These are phyloP conservation scores for Pangasius macronema DNA, from an alignment of 2,797 vertebrate genomes.

Conservation along the genomic window DNA sequence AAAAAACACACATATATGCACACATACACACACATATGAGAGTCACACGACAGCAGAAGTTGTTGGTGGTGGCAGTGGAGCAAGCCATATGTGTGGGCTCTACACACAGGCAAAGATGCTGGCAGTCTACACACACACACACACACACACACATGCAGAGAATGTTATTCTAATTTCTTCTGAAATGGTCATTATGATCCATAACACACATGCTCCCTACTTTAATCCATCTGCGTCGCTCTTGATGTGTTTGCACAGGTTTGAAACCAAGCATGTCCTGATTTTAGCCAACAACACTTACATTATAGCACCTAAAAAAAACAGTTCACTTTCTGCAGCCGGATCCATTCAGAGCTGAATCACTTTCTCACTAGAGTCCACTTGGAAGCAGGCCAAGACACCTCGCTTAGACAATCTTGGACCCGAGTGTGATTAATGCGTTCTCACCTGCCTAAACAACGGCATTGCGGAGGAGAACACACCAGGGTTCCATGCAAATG, in stretches of 20 bases:
- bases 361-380: neutral
- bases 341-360: neutral
- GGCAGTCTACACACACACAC: constrained; percentile 49
- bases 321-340: neutral
- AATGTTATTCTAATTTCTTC: constrained; percentile 63
- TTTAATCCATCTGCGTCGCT: constrained; percentile 71
- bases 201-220: constrained; percentile 71
- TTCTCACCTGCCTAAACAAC: neutral
- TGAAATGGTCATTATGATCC: constrained; percentile 75
- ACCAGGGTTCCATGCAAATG: neutral
- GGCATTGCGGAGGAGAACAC: neutral
- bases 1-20: constrained; percentile 18
- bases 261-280: neutral
- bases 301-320: neutral
- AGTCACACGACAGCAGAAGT: constrained; percentile 29
- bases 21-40: constrained; percentile 25
- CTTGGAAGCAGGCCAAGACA: neutral
- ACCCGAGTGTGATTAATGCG: neutral
- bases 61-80: constrained; percentile 65
- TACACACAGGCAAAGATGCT: constrained; percentile 19
- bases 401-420: neutral
- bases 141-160: constrained; percentile 17
- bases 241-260: neutral
- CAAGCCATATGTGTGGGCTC: constrained; percentile 47
- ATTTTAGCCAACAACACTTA: neutral